A percentile compares a stretch with the other conserved stretches of the same genome.
Conservation (phyloP, 1,140 invertebrate genomes). For the Drosophila saltans region DNA sequence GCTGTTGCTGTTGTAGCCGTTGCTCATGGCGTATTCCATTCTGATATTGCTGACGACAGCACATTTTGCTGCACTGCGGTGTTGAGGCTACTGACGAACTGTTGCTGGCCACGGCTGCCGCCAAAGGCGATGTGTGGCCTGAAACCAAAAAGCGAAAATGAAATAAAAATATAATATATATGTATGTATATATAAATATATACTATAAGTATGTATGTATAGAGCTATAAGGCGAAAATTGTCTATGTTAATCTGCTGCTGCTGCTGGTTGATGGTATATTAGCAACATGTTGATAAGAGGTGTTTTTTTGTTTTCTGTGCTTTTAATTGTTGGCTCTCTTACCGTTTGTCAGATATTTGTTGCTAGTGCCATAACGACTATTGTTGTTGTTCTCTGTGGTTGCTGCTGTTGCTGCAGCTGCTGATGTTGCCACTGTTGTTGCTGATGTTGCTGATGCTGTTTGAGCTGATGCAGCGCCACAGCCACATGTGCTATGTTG, state of each 20-base stretch:
- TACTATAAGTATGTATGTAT: neutral
- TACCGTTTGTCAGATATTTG: conserved; percentile 73
- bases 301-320: neutral
- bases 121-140: conserved; percentile 76
- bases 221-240: too few species aligned
- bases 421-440: conserved; percentile 22
- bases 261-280: neutral
- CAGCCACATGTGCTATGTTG: conserved; percentile 62
- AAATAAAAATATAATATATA: conserved; percentile 8
- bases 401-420: conserved; percentile 25
- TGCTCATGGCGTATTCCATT: conserved; percentile 36
- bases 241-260: conserved; percentile 3
- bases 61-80: conserved; percentile 62
- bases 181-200: neutral
- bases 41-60: conserved; percentile 52
- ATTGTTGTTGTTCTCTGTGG: conserved; percentile 50
- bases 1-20: conserved; percentile 33
- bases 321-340: neutral
- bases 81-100: conserved; percentile 58
- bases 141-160: conserved; percentile 23
- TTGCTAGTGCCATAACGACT: conserved; percentile 55
- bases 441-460: conserved; percentile 32
- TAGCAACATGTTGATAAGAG: conserved; percentile 56
- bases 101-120: conserved; percentile 75
- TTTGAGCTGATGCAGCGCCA: conserved; percentile 48